phyloP scores from a whole-genome alignment of 1,140 invertebrate species.

The Heliothis virescens region DNA sequence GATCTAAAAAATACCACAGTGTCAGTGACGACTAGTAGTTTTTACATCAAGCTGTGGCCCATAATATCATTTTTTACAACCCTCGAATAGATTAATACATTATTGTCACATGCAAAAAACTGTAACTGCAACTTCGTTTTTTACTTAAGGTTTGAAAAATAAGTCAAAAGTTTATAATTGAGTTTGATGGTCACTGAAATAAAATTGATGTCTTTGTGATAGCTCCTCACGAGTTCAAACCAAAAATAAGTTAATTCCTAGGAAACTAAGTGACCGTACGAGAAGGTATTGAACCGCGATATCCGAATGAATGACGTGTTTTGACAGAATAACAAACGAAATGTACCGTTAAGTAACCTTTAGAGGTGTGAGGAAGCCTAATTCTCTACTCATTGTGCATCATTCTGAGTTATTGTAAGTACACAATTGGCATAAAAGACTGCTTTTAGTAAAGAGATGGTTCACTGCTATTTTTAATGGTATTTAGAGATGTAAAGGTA shows the following conservation, averaged over 20 bases:
- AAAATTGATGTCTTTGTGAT: not conserved
- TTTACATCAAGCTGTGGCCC: not conserved
- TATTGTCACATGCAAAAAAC: conserved; percentile 1
- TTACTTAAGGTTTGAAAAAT: not conserved
- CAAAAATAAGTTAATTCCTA: not conserved
- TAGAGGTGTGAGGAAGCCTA: not conserved
- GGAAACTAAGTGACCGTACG: not conserved
- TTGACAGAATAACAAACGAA: conserved; percentile 32
- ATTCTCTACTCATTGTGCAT: not conserved
- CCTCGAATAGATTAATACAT: conserved; percentile 16
- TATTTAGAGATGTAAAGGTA: too few species aligned
- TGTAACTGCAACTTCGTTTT: conserved; percentile 15
- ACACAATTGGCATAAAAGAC: too few species aligned
- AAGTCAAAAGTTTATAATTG: not conserved
- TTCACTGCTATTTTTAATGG: too few species aligned
- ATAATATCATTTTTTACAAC: conserved; percentile 29
- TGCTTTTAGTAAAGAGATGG: too few species aligned
- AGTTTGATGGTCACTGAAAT: not conserved
- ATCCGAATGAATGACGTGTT: conserved; percentile 21
- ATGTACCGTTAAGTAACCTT: conserved; percentile 42
- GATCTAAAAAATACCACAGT: not conserved
- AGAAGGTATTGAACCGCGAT: conserved; percentile 35
- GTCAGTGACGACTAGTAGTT: not conserved
- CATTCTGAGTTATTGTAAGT: too few species aligned
- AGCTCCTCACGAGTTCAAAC: not conserved